A percentile compares a stretch with the other conserved stretches of the same genome.
Conservation (phyloP, 2,888 invertebrate species). For the Caenorhabditis virilis region DNA sequence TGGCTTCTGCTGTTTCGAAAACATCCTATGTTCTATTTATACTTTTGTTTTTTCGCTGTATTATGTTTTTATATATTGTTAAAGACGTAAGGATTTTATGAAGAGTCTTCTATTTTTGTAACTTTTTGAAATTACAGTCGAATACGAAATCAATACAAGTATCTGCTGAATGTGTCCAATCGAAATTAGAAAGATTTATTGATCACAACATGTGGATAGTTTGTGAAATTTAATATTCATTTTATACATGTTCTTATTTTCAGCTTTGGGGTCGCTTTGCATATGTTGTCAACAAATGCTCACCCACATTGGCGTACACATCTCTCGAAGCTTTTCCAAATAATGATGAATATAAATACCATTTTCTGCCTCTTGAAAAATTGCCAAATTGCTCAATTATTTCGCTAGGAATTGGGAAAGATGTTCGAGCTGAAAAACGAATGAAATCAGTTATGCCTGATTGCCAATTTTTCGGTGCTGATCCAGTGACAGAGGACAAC, state of each 20-base stretch:
- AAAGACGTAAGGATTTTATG: too few species aligned
- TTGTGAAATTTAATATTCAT: too few species aligned
- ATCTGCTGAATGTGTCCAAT: constrained; percentile 26
- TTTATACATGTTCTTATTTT: background rate
- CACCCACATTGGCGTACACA: constrained; percentile 12
- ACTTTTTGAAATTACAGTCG: too few species aligned
- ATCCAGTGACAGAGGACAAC: constrained; percentile 48
- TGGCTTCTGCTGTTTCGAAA: too few species aligned
- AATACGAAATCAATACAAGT: too few species aligned
- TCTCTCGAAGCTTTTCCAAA: constrained; percentile 35
- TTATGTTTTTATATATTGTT: too few species aligned
- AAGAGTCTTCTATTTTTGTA: too few species aligned
- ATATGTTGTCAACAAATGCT: constrained; percentile 42
- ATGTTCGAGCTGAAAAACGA: constrained; percentile 44
- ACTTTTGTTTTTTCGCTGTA: too few species aligned
- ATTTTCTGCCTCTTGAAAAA: constrained; percentile 31
- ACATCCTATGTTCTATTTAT: too few species aligned
- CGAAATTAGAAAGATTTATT: constrained; percentile 20
- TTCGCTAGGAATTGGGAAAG: constrained; percentile 49
- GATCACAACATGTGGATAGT: constrained; percentile 5
- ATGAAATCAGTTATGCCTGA: constrained; percentile 38
- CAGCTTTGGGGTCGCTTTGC: constrained; percentile 39
- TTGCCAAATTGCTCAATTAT: constrained; percentile 33
- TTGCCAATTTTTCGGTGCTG: constrained; percentile 44
- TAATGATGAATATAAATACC: constrained; percentile 46